These are phyloP conservation scores for Schizaphis graminum DNA, from an alignment of 2,888 invertebrate species.

Conservation along the genomic window DNA sequence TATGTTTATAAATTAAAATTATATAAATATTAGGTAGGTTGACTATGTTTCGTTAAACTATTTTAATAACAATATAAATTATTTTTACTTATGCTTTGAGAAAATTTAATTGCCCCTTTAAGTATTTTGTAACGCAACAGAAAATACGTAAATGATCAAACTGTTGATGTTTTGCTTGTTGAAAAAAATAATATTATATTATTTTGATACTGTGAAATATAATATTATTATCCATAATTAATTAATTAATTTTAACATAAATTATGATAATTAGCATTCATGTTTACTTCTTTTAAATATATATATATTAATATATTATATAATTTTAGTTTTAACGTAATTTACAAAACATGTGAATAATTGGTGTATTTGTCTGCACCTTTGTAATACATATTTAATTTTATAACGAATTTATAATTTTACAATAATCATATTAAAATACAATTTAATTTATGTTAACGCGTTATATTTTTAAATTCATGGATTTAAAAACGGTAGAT, in stretches of 20 bases:
- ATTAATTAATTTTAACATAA: background rate
- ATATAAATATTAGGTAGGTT: background rate
- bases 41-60: background rate
- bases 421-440: background rate
- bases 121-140: background rate
- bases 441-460: background rate
- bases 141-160: background rate
- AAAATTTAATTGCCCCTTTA: background rate
- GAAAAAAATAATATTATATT: background rate
- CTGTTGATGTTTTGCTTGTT: background rate
- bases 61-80: background rate
- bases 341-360: background rate
- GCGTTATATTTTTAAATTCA: background rate
- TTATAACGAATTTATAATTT: background rate
- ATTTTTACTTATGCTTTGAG: background rate
- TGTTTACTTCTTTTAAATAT: background rate
- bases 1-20: background rate
- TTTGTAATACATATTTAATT: background rate
- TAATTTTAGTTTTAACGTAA: background rate
- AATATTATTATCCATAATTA: background rate
- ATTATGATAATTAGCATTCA: background rate
- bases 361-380: background rate
- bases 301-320: background rate
- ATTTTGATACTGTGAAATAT: background rate
- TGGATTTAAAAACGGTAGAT: background rate